These are phyloP conservation scores for Drosophila leontia DNA, from an alignment of 1,140 invertebrate genomes.

Conservation along the genomic window DNA sequence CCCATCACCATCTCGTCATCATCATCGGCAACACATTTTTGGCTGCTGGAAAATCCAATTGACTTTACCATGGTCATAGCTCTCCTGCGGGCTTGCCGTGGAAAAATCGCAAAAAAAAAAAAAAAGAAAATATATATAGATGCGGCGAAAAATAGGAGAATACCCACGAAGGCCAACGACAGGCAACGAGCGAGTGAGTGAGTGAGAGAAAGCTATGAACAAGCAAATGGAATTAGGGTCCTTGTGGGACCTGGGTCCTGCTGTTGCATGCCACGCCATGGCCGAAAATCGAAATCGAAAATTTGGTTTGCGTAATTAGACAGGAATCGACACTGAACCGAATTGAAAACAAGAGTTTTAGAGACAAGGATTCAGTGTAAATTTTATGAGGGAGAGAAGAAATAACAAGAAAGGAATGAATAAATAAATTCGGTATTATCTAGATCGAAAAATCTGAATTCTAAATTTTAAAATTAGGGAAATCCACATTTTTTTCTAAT, in stretches of 20 bases:
- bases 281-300: slow-evolving; percentile 30
- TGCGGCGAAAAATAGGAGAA: not conserved
- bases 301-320: slow-evolving; percentile 71
- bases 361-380: not conserved
- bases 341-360: not conserved
- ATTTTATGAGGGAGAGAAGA: too few relatives aligned
- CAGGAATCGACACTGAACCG: slow-evolving; percentile 6
- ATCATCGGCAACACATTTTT: slow-evolving; percentile 10
- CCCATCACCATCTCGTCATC: slow-evolving; percentile 13
- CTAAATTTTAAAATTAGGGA: not conserved
- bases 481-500: too few relatives aligned
- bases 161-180: not conserved
- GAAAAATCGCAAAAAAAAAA: slow-evolving; percentile 5
- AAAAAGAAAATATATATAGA: not conserved
- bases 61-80: slow-evolving; percentile 25
- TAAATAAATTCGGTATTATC: too few relatives aligned
- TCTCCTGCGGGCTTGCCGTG: slow-evolving; percentile 22
- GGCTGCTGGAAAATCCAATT: slow-evolving; percentile 45
- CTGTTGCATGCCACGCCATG: slow-evolving; percentile 27
- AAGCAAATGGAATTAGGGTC: slow-evolving; percentile 65
- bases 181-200: not conserved
- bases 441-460: too few relatives aligned
- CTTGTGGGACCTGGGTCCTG: slow-evolving; percentile 17
- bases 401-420: too few relatives aligned
- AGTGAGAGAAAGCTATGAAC: slow-evolving; percentile 1